phyloP scores from a whole-genome alignment of 2,113 vertebrate genomes.

The Sardina pilchardus region DNA sequence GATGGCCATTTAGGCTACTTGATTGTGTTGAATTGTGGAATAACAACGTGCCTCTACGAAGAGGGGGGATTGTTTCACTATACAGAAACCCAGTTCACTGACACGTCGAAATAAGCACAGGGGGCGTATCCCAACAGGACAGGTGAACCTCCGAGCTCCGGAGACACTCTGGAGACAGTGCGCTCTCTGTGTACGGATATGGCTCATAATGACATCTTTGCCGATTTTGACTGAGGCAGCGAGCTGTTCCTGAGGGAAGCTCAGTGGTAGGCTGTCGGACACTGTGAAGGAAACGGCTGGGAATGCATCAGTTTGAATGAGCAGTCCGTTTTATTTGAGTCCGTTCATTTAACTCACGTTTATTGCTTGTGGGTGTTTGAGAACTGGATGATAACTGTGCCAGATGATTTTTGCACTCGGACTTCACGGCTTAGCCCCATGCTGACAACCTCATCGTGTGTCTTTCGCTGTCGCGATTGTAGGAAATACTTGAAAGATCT shows the following conservation, averaged over 20 bases:
- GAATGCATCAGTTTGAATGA: neutral
- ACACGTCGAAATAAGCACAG: neutral
- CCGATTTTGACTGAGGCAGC: neutral
- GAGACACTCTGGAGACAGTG: neutral
- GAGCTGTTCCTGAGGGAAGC: neutral
- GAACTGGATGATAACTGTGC: slow-evolving; percentile 12
- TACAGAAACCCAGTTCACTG: neutral
- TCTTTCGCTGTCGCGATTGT: neutral
- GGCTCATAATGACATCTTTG: neutral
- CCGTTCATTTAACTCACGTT: neutral
- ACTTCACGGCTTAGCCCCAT: neutral
- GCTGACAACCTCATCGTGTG: neutral
- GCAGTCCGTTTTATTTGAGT: neutral
- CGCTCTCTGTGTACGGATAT: neutral
- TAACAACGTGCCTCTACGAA: neutral
- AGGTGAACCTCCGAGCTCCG: neutral
- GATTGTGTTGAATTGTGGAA: neutral
- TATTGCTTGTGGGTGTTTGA: neutral
- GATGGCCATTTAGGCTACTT: neutral
- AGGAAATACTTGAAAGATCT: slow-evolving; percentile 42
- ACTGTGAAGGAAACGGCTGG: neutral
- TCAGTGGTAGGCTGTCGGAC: neutral
- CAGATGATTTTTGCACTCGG: neutral
- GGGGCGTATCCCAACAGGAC: neutral
- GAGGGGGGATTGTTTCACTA: neutral